These are phyloP conservation scores for Vimba vimba DNA, from an alignment of 2,113 vertebrate genomes.

Conservation along the genomic window DNA sequence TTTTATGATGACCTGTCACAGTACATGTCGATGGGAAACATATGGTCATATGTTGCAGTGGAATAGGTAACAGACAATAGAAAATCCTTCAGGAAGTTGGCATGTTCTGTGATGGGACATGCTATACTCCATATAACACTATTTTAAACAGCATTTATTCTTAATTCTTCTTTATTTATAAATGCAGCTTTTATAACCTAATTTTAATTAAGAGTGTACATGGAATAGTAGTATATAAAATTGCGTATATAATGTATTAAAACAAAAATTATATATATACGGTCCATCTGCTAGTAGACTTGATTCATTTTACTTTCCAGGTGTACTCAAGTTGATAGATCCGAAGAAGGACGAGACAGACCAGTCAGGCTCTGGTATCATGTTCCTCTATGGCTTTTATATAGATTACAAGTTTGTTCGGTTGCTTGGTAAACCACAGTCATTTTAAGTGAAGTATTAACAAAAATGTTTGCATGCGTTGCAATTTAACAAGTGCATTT, in stretches of 20 bases:
- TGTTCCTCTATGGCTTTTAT: neutral
- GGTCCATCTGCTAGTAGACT: neutral
- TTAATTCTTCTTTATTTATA: neutral
- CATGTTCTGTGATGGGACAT: neutral
- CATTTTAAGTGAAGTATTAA: slow-evolving; percentile 15
- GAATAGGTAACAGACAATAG: neutral
- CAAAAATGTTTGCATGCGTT: slow-evolving; percentile 21
- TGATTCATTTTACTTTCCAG: neutral
- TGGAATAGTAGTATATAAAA: neutral
- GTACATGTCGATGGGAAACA: slow-evolving; percentile 6
- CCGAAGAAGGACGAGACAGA: neutral
- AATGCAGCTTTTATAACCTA: neutral
- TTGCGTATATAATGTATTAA: neutral
- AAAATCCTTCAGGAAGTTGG: neutral
- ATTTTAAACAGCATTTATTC: neutral
- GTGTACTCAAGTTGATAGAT: neutral
- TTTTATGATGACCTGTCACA: neutral
- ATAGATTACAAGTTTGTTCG: neutral
- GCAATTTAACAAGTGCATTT: slow-evolving; percentile 14
- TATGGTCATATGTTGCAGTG: neutral
- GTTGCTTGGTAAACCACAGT: slow-evolving; percentile 28
- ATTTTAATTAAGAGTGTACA: neutral
- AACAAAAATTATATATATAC: neutral
- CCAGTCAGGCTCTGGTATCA: neutral
- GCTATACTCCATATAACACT: neutral